Conservation (phyloP, 2,797 vertebrate genomes). For the Ptychobarbus kaznakovi region DNA sequence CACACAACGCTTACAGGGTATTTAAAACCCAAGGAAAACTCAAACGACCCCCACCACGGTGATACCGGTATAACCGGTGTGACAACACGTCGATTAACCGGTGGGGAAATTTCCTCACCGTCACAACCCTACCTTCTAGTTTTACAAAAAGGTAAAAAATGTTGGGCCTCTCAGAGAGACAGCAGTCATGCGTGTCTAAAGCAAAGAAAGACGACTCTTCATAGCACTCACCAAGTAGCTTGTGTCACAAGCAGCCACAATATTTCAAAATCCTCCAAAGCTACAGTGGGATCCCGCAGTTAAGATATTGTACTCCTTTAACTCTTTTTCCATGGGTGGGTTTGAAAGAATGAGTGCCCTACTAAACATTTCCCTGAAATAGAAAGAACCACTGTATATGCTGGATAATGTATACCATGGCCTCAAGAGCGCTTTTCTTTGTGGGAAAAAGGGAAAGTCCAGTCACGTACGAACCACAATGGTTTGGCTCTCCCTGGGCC, state of each 20-base stretch:
- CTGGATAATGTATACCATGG: slow-evolving; percentile 62
- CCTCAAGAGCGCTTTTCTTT: slow-evolving; percentile 27
- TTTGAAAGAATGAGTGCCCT: slow-evolving; percentile 18
- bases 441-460: slow-evolving; percentile 28
- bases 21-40: no score
- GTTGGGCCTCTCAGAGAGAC: slow-evolving; percentile 48
- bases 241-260: slow-evolving; percentile 8
- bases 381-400: slow-evolving; percentile 69
- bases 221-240: slow-evolving; percentile 18
- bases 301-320: slow-evolving; percentile 65
- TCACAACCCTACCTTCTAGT: slow-evolving; percentile 23
- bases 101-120: no score
- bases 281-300: slow-evolving; percentile 60
- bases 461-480: slow-evolving; percentile 46
- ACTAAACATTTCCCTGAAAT: slow-evolving; percentile 66
- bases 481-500: slow-evolving; percentile 60
- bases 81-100: no score
- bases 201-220: slow-evolving; percentile 22
- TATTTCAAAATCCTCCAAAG: slow-evolving; percentile 53
- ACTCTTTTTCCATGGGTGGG: slow-evolving; percentile 63
- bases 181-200: slow-evolving; percentile 42
- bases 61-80: no score
- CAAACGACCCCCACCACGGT: no score
- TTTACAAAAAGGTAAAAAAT: slow-evolving; percentile 59
- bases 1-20: no score